Evolutionary conservation across 2,113 vertebrate genomes (phyloP).

Genomic region (Scatophagus argus): DNA sequence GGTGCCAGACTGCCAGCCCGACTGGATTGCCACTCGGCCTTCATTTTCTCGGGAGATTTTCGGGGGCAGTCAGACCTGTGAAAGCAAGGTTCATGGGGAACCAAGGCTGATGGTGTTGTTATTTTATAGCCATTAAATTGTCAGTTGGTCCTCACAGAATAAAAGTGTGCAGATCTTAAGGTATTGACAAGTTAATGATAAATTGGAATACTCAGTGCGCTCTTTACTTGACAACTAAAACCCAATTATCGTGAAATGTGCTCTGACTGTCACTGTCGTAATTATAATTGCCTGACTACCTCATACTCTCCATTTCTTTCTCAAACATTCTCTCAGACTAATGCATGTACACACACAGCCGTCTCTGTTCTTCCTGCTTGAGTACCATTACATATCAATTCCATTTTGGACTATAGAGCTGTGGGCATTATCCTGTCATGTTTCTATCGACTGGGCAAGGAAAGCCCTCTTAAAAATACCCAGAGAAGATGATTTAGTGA

Average conservation of each 20-base stretch:
- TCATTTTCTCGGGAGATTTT: too few species aligned
- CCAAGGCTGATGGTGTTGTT: too few species aligned
- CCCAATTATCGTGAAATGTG: conserved; percentile 36
- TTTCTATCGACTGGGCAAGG: conserved; percentile 25
- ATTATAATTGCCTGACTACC: conserved; percentile 27
- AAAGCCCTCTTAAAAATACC: conserved; percentile 35
- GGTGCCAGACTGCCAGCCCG: too few species aligned
- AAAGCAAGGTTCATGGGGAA: too few species aligned
- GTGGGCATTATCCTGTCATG: conserved; percentile 35
- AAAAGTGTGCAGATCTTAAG: background rate
- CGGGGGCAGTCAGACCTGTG: too few species aligned
- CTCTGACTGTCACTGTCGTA: conserved; percentile 3
- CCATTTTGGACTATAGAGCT: conserved; percentile 28
- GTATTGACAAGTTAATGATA: conserved; percentile 10
- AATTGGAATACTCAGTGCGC: background rate
- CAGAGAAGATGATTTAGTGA: conserved; percentile 18
- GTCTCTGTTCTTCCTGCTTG: background rate
- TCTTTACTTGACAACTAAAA: conserved; percentile 8
- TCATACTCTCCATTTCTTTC: background rate
- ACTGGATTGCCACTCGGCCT: too few species aligned
- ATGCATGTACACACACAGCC: conserved; percentile 22
- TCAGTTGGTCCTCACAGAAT: background rate
- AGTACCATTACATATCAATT: conserved; percentile 38
- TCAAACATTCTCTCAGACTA: conserved; percentile 16
- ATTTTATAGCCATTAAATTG: too few species aligned